Evolutionary conservation across 2,797 vertebrate genomes (phyloP), one percentile per base, ranked within the genome.

Genomic region (Hippoglossus hippoglossus): DNA sequence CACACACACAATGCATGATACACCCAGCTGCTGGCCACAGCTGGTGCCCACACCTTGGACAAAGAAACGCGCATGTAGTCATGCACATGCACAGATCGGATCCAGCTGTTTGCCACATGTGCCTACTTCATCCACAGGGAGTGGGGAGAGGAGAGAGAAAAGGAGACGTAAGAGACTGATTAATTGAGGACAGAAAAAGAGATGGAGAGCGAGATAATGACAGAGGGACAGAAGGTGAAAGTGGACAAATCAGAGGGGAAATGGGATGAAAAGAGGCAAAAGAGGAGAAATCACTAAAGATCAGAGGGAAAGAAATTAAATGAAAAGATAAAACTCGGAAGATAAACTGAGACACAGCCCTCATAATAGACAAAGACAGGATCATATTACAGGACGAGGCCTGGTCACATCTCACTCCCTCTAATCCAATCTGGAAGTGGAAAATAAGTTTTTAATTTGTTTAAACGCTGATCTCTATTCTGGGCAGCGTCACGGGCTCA

Each of bases 11-110:
- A 69, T 26, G 61, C 60, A 66, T 50, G 56, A 52, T 28, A 67
- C 67, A 85, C 81, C 74, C 89, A 90, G 80, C 90, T 90, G 89
- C 53, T 67, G 81, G 74, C 62, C 84, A 86, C 88, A 91, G 81
- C 89, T 92, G 87, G 84, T 73, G 31, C 65, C 67, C 77, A 73
- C 51, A 73, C 63, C 74, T 68, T 89, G 81, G 85, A 84, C 63
- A 66, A 47, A 76, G 65, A 81, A 50, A 67, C 26, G 53, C 47
- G 78, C 56, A 61, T 69, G 63, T 41, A 67, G 69, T 34, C 68
- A 62, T 66, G 53, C 47, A 59, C 39, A 51, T 51, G 58, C 41
- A 70, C 71, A 71, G 71, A 63, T 25, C 15, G 62, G 83, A 80
- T 85, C 80, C 87, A 77, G 77, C 73, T 85, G 85, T 39, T 69